These are phyloP conservation scores for Sphenodon punctatus DNA, from an alignment of 2,797 vertebrate genomes.

Conservation along the genomic window DNA sequence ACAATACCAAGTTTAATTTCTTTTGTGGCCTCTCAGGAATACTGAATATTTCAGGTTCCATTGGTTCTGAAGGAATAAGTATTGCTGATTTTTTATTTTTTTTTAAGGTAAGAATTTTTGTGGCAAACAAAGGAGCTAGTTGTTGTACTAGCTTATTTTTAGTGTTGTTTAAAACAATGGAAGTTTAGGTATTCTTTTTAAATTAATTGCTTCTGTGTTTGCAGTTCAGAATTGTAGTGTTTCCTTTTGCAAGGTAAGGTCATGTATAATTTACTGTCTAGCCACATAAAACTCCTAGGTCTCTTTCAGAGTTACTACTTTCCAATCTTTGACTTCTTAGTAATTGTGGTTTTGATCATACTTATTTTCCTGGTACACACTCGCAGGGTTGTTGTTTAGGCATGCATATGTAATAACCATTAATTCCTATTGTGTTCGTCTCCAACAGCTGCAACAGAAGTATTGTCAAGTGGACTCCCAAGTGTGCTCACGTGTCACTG, in stretches of 20 bases:
- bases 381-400: not conserved
- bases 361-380: no score
- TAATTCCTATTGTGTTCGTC: not conserved
- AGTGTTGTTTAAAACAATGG: no score
- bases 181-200: conserved; percentile 18
- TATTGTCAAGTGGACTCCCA: not conserved
- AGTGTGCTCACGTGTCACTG: not conserved
- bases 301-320: not conserved
- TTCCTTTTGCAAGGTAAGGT: not conserved
- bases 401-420: not conserved
- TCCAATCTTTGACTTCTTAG: conserved; percentile 16
- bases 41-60: conserved; percentile 17
- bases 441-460: not conserved
- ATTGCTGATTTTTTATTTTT: conserved; percentile 1
- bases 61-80: not conserved
- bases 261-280: not conserved
- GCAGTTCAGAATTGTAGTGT: not conserved
- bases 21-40: conserved; percentile 23
- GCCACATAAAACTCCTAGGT: not conserved
- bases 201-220: conserved; percentile 9
- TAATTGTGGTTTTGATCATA: no score
- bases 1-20: conserved; percentile 4
- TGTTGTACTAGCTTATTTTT: no score
- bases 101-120: no score
- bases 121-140: no score